Evolutionary conservation across 1,140 invertebrate genomes (phyloP), one percentile per base, ranked within the genome.

Genomic region (Eubasilissa regina): DNA sequence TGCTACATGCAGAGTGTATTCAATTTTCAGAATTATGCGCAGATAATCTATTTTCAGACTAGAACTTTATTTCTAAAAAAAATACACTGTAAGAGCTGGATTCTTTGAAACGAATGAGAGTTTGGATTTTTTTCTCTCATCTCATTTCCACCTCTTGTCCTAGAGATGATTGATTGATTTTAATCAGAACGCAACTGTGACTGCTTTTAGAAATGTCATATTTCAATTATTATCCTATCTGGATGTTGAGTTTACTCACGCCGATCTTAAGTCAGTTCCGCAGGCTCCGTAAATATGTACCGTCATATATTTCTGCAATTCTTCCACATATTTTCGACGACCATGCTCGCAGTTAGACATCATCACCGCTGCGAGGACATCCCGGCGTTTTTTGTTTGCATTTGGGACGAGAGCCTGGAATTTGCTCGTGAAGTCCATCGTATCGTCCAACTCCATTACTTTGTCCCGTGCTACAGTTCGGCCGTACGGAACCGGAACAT

Each of bases 401-500:
- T 68, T 81, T 17, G 75, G 58, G 48, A 77, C 60, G 43, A 77
- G 53, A 12, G 51, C 15, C 10, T 25, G n/a, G 19, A 75, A 48
- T 1, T 11, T 48, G 10, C 47, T 13, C 21, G 51, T 45, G 13
- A 13, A 8, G 53, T 44, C 21, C 58, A 43, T 21, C 7, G 21
- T 3, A 3, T 51, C 68, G 13, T 73, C 21, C 7, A 75, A n/a
- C 13, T 25, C 9, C 25, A 47, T 4, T 48, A 3, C 43, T 13
- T 35, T 58, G n/a, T 19, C 19, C 58, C 83, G 78, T 3, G 81
- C 55, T 45, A 91, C 25, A 4, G 89, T 90, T 70, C 90, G 84
- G 11, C 91, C 92, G 80, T 93, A 93, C 3, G 92, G 91, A 3
- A 93, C 89, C 0, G 91, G 92, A 15, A 93, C 87, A 77, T 93